Base-by-base conservation (phyloP, 2,113 vertebrate genomes). In the Sphaerodactylus townsendi region DNA sequence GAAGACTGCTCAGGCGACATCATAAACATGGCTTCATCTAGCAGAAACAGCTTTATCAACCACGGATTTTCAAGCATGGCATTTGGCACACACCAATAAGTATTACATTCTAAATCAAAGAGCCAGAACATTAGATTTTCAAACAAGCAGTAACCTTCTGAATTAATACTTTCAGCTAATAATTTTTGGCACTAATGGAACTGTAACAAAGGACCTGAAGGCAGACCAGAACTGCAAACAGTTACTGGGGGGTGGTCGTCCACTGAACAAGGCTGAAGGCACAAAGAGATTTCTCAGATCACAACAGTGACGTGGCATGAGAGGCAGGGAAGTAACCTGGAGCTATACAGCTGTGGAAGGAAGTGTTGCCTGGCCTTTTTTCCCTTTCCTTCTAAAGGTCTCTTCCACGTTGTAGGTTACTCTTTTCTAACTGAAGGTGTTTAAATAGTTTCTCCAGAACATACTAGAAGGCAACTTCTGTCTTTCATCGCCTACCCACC, bases 281-380 rank as follows among this genome's bases (percentile, higher is more conserved):
- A 77, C 65, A 82, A 64, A 50, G 21, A 41, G 66, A 69, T 59
- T 71, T 50, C 48, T 76, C 44, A 13, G 81, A 85, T 79, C 70
- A 35, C 91, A 88, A 85, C 77, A 88, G 88, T 95, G 95, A 96
- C 95, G 95, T 96, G 95, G 95, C 95, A 94, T 35, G 87, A 82
- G 87, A 90, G 90, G 88, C 90, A 90, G 87, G 89, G 86, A 85
- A 77, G 87, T 88, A 91, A 92, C 91, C 89, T 53, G 79, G 79
- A 88, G 89, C 41, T 84, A 78, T 71, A 62, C 37, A 56, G 81
- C 87, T 71, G 65, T 68, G 84, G 81, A 56, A 56, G 53, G 53
- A 56, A 48, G 44, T 46, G 72, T 83, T 44, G 76, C 65, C 79
- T 56, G 39, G 56, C 77, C 86, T 85, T 89, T 89, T 92, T 88